Evolutionary conservation across 2,113 vertebrate species (phyloP).

Genomic region (Antennarius striatus): DNA sequence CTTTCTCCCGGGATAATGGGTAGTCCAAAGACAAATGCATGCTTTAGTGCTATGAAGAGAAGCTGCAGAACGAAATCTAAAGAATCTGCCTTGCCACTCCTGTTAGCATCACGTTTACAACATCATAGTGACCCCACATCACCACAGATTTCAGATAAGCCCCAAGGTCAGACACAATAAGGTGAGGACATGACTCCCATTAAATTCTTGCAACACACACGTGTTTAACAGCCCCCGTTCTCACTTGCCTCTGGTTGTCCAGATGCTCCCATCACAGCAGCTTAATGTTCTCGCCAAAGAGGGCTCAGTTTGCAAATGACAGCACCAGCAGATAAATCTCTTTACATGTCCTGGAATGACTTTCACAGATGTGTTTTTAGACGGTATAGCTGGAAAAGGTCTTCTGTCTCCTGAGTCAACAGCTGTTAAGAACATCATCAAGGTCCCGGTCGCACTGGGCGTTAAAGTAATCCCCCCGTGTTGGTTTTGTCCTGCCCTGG

Average conservation of each 20-base stretch:
- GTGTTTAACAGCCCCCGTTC: constrained; percentile 16
- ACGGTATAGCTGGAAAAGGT: constrained; percentile 53
- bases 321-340: constrained; percentile 49
- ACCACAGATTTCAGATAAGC: constrained; percentile 48
- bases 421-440: constrained; percentile 52
- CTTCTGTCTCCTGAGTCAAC: constrained; percentile 28
- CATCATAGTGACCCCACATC: constrained; percentile 36
- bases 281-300: constrained; percentile 27
- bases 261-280: constrained; percentile 29
- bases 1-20: constrained; percentile 33
- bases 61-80: constrained; percentile 35
- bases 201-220: constrained; percentile 47
- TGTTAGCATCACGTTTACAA: constrained; percentile 36
- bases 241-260: constrained; percentile 2
- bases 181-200: constrained; percentile 48
- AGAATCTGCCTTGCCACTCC: constrained; percentile 11
- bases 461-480: constrained; percentile 33
- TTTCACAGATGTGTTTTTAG: constrained; percentile 42
- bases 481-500: constrained; percentile 33
- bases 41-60: not conserved
- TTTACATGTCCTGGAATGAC: constrained; percentile 60
- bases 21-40: not conserved
- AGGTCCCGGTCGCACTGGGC: constrained; percentile 28
- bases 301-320: constrained; percentile 48
- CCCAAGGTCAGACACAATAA: constrained; percentile 47